These are phyloP conservation scores for Heliconius hermathena DNA, from an alignment of 1,140 invertebrate genomes.

Conservation along the genomic window DNA sequence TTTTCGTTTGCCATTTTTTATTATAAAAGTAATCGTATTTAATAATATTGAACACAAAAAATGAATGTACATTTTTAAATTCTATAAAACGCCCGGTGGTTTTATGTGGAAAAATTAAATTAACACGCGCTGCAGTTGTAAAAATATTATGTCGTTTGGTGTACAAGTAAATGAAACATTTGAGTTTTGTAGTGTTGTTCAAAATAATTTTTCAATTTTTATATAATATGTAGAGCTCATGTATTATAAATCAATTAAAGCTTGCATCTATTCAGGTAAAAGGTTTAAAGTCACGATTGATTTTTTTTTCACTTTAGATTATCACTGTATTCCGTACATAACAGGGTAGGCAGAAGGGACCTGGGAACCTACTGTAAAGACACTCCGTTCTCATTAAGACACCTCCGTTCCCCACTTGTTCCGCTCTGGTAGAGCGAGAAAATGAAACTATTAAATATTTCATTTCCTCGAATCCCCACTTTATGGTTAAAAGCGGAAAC, in stretches of 20 bases:
- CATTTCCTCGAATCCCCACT: too few relatives aligned
- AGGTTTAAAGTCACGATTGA: too few relatives aligned
- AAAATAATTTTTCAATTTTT: not conserved
- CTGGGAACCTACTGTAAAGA: too few relatives aligned
- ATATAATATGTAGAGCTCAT: not conserved
- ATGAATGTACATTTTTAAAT: not conserved
- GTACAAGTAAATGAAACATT: not conserved
- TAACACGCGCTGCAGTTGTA: not conserved
- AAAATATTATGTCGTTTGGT: not conserved
- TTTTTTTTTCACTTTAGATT: too few relatives aligned
- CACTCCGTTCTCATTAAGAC: too few relatives aligned
- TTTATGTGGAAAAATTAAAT: conserved; percentile 9
- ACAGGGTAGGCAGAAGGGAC: too few relatives aligned
- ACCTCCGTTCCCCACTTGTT: too few relatives aligned
- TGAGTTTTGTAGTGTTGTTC: not conserved
- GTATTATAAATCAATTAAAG: not conserved
- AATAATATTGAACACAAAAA: not conserved
- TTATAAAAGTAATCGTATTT: not conserved
- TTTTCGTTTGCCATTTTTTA: not conserved
- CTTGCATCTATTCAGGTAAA: too few relatives aligned
- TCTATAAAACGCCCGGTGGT: not conserved
- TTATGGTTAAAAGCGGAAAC: too few relatives aligned
- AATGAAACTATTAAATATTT: too few relatives aligned
- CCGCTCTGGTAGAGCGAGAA: too few relatives aligned
- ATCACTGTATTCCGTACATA: too few relatives aligned